phyloP scores from a whole-genome alignment of 2,797 vertebrate genomes.

The Vireo griseus region DNA sequence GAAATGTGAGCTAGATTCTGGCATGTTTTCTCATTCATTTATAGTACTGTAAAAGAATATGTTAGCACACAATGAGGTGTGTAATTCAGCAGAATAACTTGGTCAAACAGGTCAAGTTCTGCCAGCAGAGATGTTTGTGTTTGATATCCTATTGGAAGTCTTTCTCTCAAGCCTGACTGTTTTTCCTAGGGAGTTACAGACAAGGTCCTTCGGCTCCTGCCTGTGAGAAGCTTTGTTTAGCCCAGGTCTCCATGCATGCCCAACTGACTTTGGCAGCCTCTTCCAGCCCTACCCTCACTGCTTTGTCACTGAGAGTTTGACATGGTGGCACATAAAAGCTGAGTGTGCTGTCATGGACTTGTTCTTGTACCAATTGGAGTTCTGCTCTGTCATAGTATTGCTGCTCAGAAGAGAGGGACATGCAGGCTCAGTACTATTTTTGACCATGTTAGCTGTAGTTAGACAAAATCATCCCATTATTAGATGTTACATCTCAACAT shows the following conservation, averaged over 20 bases:
- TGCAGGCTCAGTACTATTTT: not conserved
- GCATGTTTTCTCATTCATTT: not conserved
- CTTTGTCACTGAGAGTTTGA: not conserved
- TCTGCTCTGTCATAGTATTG: not conserved
- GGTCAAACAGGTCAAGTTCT: not conserved
- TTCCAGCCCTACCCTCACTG: not conserved
- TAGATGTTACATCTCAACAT: not conserved
- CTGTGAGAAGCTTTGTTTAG: not conserved
- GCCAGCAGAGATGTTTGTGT: not conserved
- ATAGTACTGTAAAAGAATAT: not conserved
- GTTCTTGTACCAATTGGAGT: not conserved
- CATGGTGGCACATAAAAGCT: fast-evolving
- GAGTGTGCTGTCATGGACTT: not conserved
- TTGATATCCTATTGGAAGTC: not conserved
- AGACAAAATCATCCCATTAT: not conserved
- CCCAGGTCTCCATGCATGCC: not conserved
- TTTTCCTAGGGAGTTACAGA: not conserved
- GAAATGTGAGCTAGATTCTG: not conserved
- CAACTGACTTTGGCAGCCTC: not conserved
- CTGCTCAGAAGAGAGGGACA: not conserved
- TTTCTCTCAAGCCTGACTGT: not conserved
- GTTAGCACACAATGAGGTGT: not conserved
- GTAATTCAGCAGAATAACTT: not conserved
- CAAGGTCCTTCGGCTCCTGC: not conserved
- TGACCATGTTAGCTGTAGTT: not conserved